Conservation (phyloP, 2,888 invertebrate genomes). For the Tricholauxania praeusta region DNA sequence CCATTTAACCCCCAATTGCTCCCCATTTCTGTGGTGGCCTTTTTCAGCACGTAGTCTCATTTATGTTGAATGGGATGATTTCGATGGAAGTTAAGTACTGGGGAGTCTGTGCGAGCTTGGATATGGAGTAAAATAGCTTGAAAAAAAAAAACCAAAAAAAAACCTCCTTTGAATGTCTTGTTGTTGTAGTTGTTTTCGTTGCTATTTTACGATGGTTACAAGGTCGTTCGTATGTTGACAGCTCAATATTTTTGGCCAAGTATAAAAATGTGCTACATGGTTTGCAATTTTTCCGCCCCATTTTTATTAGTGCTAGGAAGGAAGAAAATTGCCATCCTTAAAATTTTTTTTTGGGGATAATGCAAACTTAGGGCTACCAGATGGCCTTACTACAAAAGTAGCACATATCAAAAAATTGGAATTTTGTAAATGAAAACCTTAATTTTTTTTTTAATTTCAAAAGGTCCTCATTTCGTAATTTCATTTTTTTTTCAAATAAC, state of each 20-base stretch:
- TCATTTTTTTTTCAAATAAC: too few species aligned
- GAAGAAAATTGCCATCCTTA: not conserved
- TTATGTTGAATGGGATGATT: not conserved
- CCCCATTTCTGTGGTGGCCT: not conserved
- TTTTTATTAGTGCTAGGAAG: not conserved
- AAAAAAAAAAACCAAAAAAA: constrained; percentile 1
- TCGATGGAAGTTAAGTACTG: not conserved
- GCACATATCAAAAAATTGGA: too few species aligned
- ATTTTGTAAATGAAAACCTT: too few species aligned
- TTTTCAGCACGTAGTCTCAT: not conserved
- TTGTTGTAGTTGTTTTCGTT: not conserved
- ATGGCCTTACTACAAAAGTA: too few species aligned
- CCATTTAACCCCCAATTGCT: not conserved
- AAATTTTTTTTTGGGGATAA: not conserved
- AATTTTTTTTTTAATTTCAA: too few species aligned
- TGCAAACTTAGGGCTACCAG: too few species aligned
- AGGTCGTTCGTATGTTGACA: constrained; percentile 19
- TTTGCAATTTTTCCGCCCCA: not conserved
- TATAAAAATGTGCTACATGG: not conserved
- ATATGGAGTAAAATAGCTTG: not conserved
- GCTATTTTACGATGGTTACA: not conserved
- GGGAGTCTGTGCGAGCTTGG: not conserved
- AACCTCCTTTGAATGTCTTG: not conserved
- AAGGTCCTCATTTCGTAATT: too few species aligned
- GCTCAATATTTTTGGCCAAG: constrained; percentile 7